Evolutionary conservation across 2,888 invertebrate genomes (phyloP).

Genomic region (Drosophila borealis): DNA sequence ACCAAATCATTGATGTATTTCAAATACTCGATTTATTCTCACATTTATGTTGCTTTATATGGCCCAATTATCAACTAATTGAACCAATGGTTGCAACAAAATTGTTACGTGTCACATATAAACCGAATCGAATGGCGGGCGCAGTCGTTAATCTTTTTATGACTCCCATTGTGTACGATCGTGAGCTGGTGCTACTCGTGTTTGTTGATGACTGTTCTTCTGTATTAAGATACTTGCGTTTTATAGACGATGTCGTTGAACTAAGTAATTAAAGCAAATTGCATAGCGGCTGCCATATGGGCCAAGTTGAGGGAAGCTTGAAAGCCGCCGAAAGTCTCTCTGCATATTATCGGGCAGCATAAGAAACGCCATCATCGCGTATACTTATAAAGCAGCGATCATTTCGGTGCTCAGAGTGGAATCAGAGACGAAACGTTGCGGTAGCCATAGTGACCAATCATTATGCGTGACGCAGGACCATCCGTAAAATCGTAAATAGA

Average conservation of each 20-base stretch:
- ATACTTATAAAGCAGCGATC: slow-evolving; percentile 53
- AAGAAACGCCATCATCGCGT: slow-evolving; percentile 44
- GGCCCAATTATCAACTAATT: slow-evolving; percentile 41
- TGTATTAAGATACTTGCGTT: slow-evolving; percentile 35
- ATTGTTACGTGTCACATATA: slow-evolving; percentile 55
- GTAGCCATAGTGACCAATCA: slow-evolving; percentile 60
- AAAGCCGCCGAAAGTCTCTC: slow-evolving; percentile 17
- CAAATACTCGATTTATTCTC: not conserved
- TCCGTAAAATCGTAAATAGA: slow-evolving; percentile 83
- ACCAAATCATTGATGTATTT: too few relatives aligned
- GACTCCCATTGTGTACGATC: slow-evolving; percentile 50
- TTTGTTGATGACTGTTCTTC: slow-evolving; percentile 38
- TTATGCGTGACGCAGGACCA: slow-evolving; percentile 72
- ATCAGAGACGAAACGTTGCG: slow-evolving; percentile 36
- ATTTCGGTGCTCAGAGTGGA: slow-evolving; percentile 15
- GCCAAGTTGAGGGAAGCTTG: slow-evolving; percentile 2
- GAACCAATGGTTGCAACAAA: slow-evolving; percentile 50
- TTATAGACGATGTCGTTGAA: slow-evolving; percentile 53
- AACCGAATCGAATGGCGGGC: slow-evolving; percentile 47
- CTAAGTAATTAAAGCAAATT: slow-evolving; percentile 61
- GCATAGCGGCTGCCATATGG: slow-evolving; percentile 13
- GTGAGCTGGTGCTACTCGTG: slow-evolving; percentile 47
- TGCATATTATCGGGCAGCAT: slow-evolving; percentile 39
- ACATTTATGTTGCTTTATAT: slow-evolving; percentile 13
- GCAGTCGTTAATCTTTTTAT: slow-evolving; percentile 61